Base-by-base conservation (phyloP, 2,888 invertebrate genomes). In the Eustalomyia histrio region DNA sequence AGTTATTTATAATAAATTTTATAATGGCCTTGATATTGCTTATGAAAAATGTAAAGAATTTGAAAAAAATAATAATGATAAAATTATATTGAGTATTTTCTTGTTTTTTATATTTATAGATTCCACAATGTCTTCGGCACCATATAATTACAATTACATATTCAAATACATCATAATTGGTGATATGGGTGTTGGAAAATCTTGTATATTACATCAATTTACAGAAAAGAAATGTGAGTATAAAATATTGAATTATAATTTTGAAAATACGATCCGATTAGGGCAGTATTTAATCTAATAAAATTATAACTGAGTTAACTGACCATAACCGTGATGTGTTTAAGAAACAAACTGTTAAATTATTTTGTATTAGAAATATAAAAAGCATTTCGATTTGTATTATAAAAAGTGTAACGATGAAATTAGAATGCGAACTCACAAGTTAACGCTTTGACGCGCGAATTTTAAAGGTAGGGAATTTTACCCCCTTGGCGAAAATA, bases 131-230 rank as follows among this genome's bases (percentile, higher is more conserved):
- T 95, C 97, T 85, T 95, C 97, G 85, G 98, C 98, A 89, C 99
- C 99, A 75, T 99, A 99, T 91, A 99, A 99, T 92, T 99, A 99
- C 92, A 98, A 99, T 55, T 99, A 99, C 91, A 99, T 99, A 90
- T 99, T 99, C 92, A 99, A 99, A 91, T 99, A 99, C 91, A 99
- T 99, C 88, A 99, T 99, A 86, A 99, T 99, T 91, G 99, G 98
- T 87, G 99, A 99, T 91, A 99, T 99, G 99, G 99, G 99, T 84
- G 99, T 99, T 79, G 99, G 99, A 81, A 99, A 99, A 92, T 99
- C 99, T 81, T 99, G 99, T 91, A 94, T 99, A 64, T 93, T 99
- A 79, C 99, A 99, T 91, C 99, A 99, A 89, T 99, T 99, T 90
- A 99, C 99, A 85, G 99, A 99, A 91, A 99, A 99, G 91, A 99